Base-by-base conservation (phyloP, 2,888 invertebrate genomes). In the Apotomis capreana region DNA sequence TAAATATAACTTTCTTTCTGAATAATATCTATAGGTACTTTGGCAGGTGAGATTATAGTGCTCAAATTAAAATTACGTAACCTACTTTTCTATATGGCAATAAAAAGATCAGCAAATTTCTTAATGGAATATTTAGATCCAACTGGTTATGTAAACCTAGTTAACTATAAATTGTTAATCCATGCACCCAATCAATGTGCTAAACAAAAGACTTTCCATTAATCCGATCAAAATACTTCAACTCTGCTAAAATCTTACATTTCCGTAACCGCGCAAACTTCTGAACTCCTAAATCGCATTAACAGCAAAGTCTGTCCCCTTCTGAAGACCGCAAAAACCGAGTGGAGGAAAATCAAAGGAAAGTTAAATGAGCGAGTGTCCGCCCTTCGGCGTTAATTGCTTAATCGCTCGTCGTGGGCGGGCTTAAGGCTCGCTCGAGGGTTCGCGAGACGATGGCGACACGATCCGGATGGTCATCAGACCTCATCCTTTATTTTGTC, bases 371-470 rank as follows among this genome's bases (percentile, higher is more conserved):
- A 87, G 85, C 84, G 82, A 84, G 83, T 84, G 89, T 86, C 90
- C 89, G 89, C 88, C 91, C 88, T 88, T 87, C 90, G 87, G 86
- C 84, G 87, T 89, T 93, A 93, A 93, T 93, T 92, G 91, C 91
- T 93, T 93, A 92, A 93, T 93, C 92, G 88, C 80, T 83, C 84
- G 84, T 77, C 78, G 82, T 87, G 83, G 83, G 87, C 82, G 88
- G 89, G 86, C 85, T 72, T 68, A 63, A 68, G 72, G 63, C 68
- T 68, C 12, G 57, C 58, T 68, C 12, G 46, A 51, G 10, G 15
- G 52, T 13, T 55, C 3, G 13, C 68, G 68, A 12, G 13, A 62
- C 68, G 72, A 59, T 5, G 0, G 10, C 68, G 72, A 68, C 59
- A 72, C 72, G 72, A 68, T 13, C 40, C 36, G 10, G 4, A 52